Conservation (phyloP, 2,113 vertebrate species). For the Antidorcas marsupialis region DNA sequence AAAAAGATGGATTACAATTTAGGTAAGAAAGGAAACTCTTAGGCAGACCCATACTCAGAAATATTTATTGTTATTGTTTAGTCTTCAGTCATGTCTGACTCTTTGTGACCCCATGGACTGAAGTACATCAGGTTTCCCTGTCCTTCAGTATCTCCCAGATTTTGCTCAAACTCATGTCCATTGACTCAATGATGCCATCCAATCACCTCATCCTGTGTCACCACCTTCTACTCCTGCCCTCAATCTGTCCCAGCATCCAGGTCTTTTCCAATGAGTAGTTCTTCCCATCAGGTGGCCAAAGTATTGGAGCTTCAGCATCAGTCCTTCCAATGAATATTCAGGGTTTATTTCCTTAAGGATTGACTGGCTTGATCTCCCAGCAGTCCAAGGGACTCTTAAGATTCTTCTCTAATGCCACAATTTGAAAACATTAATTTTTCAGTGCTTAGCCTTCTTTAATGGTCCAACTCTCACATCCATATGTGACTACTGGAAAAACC, state of each 20-base stretch:
- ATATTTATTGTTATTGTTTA: background rate
- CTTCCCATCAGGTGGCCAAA: background rate
- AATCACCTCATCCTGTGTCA: background rate
- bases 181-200: background rate
- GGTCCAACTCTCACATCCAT: background rate
- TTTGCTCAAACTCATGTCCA: background rate
- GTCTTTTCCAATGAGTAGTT: background rate
- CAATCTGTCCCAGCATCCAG: background rate
- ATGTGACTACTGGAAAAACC: background rate
- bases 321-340: background rate
- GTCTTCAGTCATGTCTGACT: background rate
- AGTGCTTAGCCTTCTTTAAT: rapidly evolving
- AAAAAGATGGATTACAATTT: background rate
- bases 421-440: background rate
- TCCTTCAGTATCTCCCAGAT: background rate
- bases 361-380: background rate
- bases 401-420: background rate
- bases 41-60: background rate
- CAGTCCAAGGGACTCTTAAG: background rate
- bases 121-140: background rate
- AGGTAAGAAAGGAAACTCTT: background rate
- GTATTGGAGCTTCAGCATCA: background rate
- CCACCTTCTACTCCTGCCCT: background rate
- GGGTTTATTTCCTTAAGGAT: background rate
- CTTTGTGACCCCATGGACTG: background rate